Conservation (phyloP, 2,888 invertebrate genomes). For the Eremobia ochroleuca region DNA sequence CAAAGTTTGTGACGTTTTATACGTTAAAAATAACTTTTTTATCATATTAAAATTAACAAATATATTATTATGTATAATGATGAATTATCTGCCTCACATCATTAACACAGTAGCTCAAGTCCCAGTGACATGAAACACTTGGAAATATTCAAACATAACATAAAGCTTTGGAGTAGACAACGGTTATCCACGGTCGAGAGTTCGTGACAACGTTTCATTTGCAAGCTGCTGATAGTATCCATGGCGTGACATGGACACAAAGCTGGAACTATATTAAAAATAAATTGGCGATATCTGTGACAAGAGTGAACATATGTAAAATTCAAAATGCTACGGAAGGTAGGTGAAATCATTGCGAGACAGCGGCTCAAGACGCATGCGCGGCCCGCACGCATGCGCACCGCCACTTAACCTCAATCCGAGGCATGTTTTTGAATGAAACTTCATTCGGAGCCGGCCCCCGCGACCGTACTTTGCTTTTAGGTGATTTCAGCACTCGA, state of each 20-base stretch:
- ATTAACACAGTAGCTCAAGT: constrained; percentile 20
- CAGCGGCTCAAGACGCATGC: constrained; percentile 77
- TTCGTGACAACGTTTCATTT: constrained; percentile 23
- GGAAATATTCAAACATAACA: constrained; percentile 36
- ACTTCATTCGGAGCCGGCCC: constrained; percentile 83
- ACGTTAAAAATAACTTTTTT: neutral
- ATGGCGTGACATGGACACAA: constrained; percentile 33
- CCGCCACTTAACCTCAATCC: constrained; percentile 88
- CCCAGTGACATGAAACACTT: constrained; percentile 18
- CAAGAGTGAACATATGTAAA: constrained; percentile 74
- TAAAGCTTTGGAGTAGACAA: neutral
- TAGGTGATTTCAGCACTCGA: constrained; percentile 77
- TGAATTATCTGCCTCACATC: constrained; percentile 23
- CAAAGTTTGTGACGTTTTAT: neutral
- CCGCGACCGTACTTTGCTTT: constrained; percentile 83
- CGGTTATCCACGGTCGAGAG: neutral
- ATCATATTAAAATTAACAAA: neutral
- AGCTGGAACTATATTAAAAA: constrained; percentile 58
- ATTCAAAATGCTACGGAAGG: constrained; percentile 82
- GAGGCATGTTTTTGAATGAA: constrained; percentile 90
- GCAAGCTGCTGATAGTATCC: constrained; percentile 25
- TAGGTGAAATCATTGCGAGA: constrained; percentile 88
- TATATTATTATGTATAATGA: neutral
- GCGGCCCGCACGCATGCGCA: constrained; percentile 85
- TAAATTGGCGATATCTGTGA: constrained; percentile 65